These are phyloP conservation scores for Antennarius striatus DNA, from an alignment of 2,113 vertebrate species.

Conservation along the genomic window DNA sequence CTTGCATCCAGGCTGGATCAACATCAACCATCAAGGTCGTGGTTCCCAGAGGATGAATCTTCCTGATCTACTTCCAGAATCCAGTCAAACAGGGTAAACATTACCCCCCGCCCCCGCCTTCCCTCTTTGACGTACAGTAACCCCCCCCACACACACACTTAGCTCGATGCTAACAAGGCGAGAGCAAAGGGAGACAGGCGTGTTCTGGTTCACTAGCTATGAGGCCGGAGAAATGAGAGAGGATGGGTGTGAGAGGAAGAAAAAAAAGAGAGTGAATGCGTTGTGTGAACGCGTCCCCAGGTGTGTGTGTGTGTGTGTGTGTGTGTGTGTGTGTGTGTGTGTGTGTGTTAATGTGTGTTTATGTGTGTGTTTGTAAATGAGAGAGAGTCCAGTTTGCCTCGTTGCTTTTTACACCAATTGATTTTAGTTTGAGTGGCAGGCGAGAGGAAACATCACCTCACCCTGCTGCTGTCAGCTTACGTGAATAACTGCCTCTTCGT, in stretches of 20 bases:
- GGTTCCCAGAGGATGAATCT: too few species aligned
- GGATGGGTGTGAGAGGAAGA: conserved; percentile 25
- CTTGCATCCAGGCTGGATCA: too few species aligned
- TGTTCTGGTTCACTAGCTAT: conserved; percentile 50
- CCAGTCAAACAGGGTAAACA: too few species aligned
- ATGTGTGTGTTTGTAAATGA: conserved; percentile 12
- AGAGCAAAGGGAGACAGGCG: conserved; percentile 31
- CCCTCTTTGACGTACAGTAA: too few species aligned
- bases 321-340: conserved; percentile 19
- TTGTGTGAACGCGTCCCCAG: too few species aligned
- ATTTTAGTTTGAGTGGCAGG: conserved; percentile 75
- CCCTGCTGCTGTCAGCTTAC: conserved; percentile 74
- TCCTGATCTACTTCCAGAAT: too few species aligned
- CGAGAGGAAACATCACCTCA: conserved; percentile 68
- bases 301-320: not conserved
- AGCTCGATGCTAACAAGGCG: conserved; percentile 50
- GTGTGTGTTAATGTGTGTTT: conserved; percentile 29
- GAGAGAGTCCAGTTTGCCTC: conserved; percentile 59
- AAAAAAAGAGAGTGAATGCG: not conserved
- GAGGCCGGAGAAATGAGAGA: conserved; percentile 47
- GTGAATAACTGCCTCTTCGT: conserved; percentile 61
- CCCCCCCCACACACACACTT: not conserved
- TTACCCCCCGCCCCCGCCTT: too few species aligned
- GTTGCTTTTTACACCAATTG: conserved; percentile 72
- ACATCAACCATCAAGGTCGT: too few species aligned